Evolutionary conservation across 2,888 invertebrate species (phyloP), one percentile per base, ranked within the genome.

Genomic region (Vandiemenella viatica): DNA sequence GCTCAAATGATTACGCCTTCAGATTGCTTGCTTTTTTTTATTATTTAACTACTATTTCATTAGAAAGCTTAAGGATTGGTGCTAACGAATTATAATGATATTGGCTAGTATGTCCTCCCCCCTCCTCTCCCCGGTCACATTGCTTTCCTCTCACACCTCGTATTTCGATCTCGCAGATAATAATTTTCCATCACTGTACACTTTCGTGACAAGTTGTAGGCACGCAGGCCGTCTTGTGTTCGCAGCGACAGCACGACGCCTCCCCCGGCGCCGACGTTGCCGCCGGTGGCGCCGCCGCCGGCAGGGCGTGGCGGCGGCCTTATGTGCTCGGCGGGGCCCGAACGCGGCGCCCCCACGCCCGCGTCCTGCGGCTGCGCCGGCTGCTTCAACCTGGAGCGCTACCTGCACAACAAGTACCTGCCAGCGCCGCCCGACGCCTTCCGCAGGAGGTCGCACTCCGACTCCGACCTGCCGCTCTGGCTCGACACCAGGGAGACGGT

Each of bases 321-420:
- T 61, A 62, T 52, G 53, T 61, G 37, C 58, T 60, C 52, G 60
- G 60, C 53, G 37, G 57, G 50, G 15, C 56, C 43, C 44, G 58
- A 17, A 74, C 75, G 1, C 75, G 18, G 13, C 32, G 32, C 76
- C 1, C 62, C 71, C 38, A 68, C 69, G 3, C 68, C 70, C 1
- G 59, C 66, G 21, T 68, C 69, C 4, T 63, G 70, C 7, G 69
- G 74, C 2, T 72, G 74, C 0, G 71, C 73, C 3, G 73, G 75
- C 5, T 68, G 71, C 43, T 74, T 72, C 62, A 75, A 70, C 59
- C 77, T 77, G 66, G 77, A 77, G 63, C 73, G 74, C 58, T 77
- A 77, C 63, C 69, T 77, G 50, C 73, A 76, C 63, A 72, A 73
- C 55, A 76, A 76, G 69, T 77, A 76, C 69, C 72, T 79, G 63